Conservation (phyloP, 1,140 invertebrate species). For the Matsumurasca onukii region DNA sequence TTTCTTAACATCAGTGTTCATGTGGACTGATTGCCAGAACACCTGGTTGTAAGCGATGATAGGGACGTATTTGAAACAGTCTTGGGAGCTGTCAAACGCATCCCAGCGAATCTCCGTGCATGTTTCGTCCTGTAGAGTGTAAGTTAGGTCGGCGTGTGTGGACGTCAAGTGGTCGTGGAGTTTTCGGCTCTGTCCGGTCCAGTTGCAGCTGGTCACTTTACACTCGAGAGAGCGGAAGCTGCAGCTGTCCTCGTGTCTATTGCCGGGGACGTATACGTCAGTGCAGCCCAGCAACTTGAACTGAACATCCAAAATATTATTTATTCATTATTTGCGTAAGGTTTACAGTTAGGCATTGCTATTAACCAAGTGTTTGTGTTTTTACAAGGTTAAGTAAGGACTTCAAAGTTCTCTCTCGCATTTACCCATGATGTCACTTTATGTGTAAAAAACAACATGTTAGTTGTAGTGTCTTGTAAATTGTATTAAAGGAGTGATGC, state of each 20-base stretch:
- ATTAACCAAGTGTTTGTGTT: too few relatives aligned
- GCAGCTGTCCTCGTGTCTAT: background rate
- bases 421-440: too few relatives aligned
- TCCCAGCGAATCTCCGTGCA: background rate
- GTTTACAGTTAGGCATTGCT: too few relatives aligned
- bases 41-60: background rate
- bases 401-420: too few relatives aligned
- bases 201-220: background rate
- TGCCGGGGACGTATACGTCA: background rate
- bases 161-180: background rate
- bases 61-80: background rate
- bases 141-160: background rate
- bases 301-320: too few relatives aligned
- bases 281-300: background rate
- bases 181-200: background rate
- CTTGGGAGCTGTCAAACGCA: background rate
- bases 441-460: too few relatives aligned
- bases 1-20: background rate
- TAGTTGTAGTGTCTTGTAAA: too few relatives aligned
- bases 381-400: too few relatives aligned
- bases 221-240: background rate
- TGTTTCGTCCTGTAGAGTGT: background rate
- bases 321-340: too few relatives aligned
- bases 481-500: too few relatives aligned
- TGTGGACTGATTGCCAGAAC: background rate